Base-by-base conservation (phyloP, 1,140 invertebrate genomes). In the Aphis craccivora region DNA sequence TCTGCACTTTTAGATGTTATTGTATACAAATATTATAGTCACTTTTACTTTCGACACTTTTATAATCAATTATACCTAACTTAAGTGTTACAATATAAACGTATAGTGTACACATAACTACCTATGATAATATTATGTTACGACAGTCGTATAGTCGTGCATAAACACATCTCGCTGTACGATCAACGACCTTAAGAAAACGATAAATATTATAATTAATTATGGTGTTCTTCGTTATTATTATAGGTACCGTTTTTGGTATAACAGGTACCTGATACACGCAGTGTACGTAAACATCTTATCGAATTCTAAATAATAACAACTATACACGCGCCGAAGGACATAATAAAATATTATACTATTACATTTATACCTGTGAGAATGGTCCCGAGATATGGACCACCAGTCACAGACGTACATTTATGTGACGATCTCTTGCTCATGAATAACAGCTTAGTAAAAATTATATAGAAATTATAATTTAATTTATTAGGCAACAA, bases 231-330 rank as follows among this genome's bases (percentile, higher is more conserved):
- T 18, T 76, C n/a, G 9, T 35, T 51, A 51, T 51, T 20, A 51
- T n/a, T 76, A 76, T n/a, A 76, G 4, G 60, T 76, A 18, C 14
- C 60, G 60, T 76, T 76, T 76, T 76, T 35, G 30, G 30, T 76
- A 14, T n/a, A n/a, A 76, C 60, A 76, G 60, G n/a, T 76, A 76
- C 60, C n/a, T 76, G 60, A 76, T 76, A n/a, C 60, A 76, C 60
- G 14, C n/a, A 5, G n/a, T n/a, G 60, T 18, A 76, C 60, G n/a
- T 76, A 76, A 76, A 76, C 60, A 76, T 76, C 5, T n/a, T 76
- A 76, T 7, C 14, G 6, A 76, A n/a, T 76, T 6, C 11, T n/a
- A 76, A 76, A 76, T 76, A 76, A 18, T 76, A n/a, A 76, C n/a
- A n/a, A 76, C 5, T 76, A 35, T 76, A 35, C 18, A 51, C 9